A percentile compares a stretch with the other conserved stretches of the same genome.
These are phyloP conservation scores for Tyrannus savana DNA, from an alignment of 2,113 vertebrate species.

Conservation along the genomic window DNA sequence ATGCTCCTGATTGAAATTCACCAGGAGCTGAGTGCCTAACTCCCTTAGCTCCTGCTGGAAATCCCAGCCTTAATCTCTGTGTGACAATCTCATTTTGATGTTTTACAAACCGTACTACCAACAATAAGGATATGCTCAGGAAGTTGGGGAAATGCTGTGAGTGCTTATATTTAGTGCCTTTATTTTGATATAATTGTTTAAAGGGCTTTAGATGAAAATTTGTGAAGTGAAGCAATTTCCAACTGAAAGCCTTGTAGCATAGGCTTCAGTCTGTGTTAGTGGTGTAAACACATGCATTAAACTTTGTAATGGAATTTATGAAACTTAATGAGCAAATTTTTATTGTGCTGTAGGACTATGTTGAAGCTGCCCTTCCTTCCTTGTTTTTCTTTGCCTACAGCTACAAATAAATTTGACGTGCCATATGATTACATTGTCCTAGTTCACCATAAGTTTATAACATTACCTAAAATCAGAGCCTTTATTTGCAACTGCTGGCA, in stretches of 20 bases:
- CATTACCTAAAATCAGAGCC: conserved; percentile 1
- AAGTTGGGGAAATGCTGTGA: conserved; percentile 3
- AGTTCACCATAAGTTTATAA: conserved; percentile 35
- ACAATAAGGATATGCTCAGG: conserved; percentile 10
- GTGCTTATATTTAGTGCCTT: conserved; percentile 18
- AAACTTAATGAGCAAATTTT: conserved; percentile 59
- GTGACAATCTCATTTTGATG: conserved; percentile 56
- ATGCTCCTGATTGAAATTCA: conserved; percentile 42
- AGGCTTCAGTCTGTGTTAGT: conserved; percentile 2
- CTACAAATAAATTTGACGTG: conserved; percentile 61
- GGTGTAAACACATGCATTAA: conserved; percentile 51
- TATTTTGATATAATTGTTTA: conserved; percentile 49
- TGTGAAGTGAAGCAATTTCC: conserved; percentile 43
- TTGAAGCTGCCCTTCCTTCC: conserved; percentile 15
- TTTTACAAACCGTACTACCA: conserved; percentile 35
- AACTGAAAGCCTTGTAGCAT: neutral
- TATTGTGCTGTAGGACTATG: neutral
- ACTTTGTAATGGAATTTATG: conserved; percentile 57
- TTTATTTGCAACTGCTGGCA: conserved; percentile 38
- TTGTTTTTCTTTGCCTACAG: conserved; percentile 50
- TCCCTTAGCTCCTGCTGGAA: conserved; percentile 51
- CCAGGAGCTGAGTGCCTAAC: conserved; percentile 34
- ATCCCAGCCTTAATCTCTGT: conserved; percentile 53
- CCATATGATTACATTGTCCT: conserved; percentile 46
- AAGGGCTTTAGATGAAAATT: conserved; percentile 46